Conservation (phyloP, 2,797 vertebrate species). For the Peromyscus aztecus region DNA sequence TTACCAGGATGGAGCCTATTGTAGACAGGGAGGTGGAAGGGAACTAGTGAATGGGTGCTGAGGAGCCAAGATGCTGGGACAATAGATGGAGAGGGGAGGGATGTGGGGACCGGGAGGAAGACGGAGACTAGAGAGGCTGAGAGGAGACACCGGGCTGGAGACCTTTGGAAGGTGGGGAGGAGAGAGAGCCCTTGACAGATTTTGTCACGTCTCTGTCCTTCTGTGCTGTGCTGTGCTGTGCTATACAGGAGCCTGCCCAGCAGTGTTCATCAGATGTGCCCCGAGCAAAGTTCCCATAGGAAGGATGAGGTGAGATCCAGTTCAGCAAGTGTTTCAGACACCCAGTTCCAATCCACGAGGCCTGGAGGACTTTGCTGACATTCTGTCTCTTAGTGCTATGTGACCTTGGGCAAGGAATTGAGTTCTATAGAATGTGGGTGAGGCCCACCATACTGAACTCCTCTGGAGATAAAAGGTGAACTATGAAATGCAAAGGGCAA, state of each 20-base stretch:
- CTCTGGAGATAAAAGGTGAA: neutral
- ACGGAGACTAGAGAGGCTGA: neutral
- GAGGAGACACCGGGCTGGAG: conserved; percentile 52
- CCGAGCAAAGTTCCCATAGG: neutral
- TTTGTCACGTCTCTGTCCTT: neutral
- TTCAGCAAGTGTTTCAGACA: neutral
- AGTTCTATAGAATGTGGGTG: neutral
- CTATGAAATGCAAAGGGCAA: fast-evolving
- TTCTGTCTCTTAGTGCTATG: neutral
- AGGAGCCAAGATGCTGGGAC: conserved; percentile 50
- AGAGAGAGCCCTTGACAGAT: neutral
- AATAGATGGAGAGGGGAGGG: conserved; percentile 52
- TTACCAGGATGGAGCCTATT: conserved; percentile 68
- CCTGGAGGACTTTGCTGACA: neutral
- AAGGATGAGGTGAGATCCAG: neutral
- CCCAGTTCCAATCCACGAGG: neutral
- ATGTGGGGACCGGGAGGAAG: neutral
- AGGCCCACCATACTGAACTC: neutral
- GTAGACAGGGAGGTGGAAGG: conserved; percentile 60
- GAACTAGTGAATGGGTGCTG: neutral
- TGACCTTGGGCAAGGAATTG: neutral
- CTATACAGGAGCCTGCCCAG: fast-evolving
- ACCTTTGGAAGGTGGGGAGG: neutral
- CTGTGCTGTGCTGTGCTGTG: fast-evolving
- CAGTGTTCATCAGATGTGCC: neutral